Evolutionary conservation across 2,113 vertebrate genomes (phyloP), one percentile per base, ranked within the genome.

Genomic region (Semnornis frantzii): DNA sequence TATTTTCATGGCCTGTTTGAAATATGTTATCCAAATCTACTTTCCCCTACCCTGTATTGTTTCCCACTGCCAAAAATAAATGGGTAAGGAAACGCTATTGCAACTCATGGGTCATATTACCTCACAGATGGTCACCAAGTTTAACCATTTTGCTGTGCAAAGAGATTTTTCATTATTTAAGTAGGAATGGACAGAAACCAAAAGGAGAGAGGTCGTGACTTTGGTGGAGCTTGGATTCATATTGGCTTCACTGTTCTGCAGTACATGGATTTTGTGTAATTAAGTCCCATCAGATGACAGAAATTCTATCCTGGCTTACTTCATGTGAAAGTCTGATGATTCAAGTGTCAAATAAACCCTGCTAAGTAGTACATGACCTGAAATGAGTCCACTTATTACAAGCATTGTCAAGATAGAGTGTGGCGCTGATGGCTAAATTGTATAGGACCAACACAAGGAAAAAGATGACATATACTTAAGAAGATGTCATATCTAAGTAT

Each of bases 321-420:
- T 89, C 18, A 50, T 55, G 77, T 72, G 78, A 89, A 93, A 93
- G 74, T 72, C 84, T 85, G 63, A 84, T 28, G 44, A 93, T 64
- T 74, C 59, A 52, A 52, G 50, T 52, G 66, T 65, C 66, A 89
- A 66, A 76, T 84, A 95, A 95, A 75, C 9, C 48, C 33, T 78
- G 46, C 70, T 90, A 81, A 86, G 76, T 39, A 79, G 63, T 55
- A 89, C 7, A 8, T 75, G 89, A 57, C 82, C 65, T 68, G 58
- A 93, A 87, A 72, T 48, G 14, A 87, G 63, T 54, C 57, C 78
- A 84, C 21, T 79, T 84, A 44, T 33, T 72, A 68, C 1, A 3
- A 84, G 48, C 68, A 31, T 78, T 87, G 58, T 87, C 74, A 87
- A 86, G 58, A 82, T 33, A 59, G 37, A 52, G 70, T 1, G 4